Evolutionary conservation across 2,113 vertebrate genomes (phyloP).

Genomic region (Centropus unirufus): DNA sequence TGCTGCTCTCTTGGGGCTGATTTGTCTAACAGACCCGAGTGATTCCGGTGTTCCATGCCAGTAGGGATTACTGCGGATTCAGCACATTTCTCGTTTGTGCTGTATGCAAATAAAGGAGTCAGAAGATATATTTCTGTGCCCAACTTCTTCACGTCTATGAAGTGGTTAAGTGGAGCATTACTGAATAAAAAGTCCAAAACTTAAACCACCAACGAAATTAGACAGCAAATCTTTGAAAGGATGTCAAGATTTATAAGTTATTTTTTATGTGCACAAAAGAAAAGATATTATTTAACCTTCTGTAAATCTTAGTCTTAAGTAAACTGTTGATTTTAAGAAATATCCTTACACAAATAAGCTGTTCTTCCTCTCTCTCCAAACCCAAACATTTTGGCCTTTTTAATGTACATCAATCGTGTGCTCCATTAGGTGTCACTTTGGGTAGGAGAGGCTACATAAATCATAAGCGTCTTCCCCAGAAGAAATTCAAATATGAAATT

Average conservation of each 20-base stretch:
- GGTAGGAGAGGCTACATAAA: slow-evolving; percentile 26
- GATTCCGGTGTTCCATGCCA: neutral
- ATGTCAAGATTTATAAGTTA: neutral
- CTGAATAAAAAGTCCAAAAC: neutral
- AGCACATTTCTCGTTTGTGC: neutral
- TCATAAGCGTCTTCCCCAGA: slow-evolving; percentile 21
- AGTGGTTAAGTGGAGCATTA: neutral
- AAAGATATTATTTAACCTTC: neutral
- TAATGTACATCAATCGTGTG: slow-evolving; percentile 4
- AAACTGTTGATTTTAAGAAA: neutral
- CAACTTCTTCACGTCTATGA: neutral
- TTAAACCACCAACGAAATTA: neutral
- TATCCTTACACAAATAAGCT: neutral
- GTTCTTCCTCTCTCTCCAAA: neutral
- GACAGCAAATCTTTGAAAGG: neutral
- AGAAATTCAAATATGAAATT: slow-evolving; percentile 45
- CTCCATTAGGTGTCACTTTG: slow-evolving; percentile 37
- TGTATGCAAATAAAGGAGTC: neutral
- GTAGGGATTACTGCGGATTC: neutral
- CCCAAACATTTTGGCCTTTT: neutral
- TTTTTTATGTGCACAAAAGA: neutral
- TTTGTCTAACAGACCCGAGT: neutral
- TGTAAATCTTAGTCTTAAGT: neutral
- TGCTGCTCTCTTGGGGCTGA: neutral
- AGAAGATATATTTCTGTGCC: neutral